Conservation (phyloP, 2,888 invertebrate genomes). For the Habrosyne pyritoides region DNA sequence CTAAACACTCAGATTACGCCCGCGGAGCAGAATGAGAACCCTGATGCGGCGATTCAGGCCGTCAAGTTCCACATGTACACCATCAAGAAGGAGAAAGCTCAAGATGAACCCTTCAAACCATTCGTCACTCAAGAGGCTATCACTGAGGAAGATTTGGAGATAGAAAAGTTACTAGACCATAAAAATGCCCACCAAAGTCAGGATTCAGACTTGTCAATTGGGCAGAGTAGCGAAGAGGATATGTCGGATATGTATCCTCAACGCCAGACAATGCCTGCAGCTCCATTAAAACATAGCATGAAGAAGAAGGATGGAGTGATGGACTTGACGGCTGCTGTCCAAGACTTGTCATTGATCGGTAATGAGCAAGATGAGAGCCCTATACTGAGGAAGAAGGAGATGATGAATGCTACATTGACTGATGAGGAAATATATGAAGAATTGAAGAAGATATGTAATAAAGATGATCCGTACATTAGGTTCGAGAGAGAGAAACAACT, state of each 20-base stretch:
- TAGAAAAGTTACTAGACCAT: conserved; percentile 89
- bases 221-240: conserved; percentile 83
- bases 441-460: conserved; percentile 90
- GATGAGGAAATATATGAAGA: conserved; percentile 91
- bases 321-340: conserved; percentile 65
- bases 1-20: conserved; percentile 93
- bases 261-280: conserved; percentile 83
- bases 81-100: conserved; percentile 91
- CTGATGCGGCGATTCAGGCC: conserved; percentile 94
- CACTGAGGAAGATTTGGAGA: conserved; percentile 92
- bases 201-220: conserved; percentile 78
- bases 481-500: conserved; percentile 93
- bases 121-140: conserved; percentile 92
- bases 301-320: conserved; percentile 70
- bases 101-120: conserved; percentile 89
- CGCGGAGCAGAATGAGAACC: conserved; percentile 94
- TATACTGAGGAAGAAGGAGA: conserved; percentile 84
- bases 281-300: conserved; percentile 68
- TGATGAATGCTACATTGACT: conserved; percentile 79
- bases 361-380: conserved; percentile 82
- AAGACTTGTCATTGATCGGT: conserved; percentile 73
- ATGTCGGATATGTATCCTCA: conserved; percentile 66
- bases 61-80: conserved; percentile 95
- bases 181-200: conserved; percentile 89
- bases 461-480: conserved; percentile 90